Evolutionary conservation across 53 echinoderm and acorn worm genomes (phyloP).

Genomic region (Echinarachnius parma): DNA sequence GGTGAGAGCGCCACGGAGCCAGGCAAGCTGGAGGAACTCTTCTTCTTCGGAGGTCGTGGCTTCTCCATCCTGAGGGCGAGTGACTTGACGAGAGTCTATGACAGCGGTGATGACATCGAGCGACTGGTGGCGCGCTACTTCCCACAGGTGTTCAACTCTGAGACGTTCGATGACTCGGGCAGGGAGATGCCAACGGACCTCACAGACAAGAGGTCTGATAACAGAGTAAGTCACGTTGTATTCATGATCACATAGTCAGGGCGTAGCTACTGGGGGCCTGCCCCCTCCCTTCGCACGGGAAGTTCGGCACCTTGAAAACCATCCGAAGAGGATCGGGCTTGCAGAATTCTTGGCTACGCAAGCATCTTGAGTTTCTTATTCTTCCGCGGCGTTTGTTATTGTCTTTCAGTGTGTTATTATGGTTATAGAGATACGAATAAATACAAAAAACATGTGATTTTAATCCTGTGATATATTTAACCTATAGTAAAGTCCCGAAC

Average conservation of each 20-base stretch:
- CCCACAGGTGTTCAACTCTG: slow-evolving; percentile 44
- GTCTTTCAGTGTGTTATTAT: background rate
- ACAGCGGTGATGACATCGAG: slow-evolving; percentile 73
- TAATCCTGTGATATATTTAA: too few species aligned
- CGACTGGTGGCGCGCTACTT: slow-evolving; percentile 30
- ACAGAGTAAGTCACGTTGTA: slow-evolving; percentile 41
- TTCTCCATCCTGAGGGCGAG: slow-evolving; percentile 56
- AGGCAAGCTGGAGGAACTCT: slow-evolving; percentile 48
- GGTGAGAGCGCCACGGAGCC: slow-evolving; percentile 47
- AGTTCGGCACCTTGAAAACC: too few species aligned
- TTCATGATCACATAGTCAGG: too few species aligned
- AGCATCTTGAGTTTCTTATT: too few species aligned
- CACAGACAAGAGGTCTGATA: slow-evolving; percentile 51
- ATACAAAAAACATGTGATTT: too few species aligned
- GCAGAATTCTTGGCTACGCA: too few species aligned
- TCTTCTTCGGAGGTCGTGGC: slow-evolving; percentile 67
- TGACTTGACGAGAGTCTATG: slow-evolving; percentile 60
- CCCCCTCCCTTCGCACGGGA: too few species aligned
- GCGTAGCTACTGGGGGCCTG: too few species aligned
- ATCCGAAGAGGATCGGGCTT: too few species aligned
- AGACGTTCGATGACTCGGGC: slow-evolving; percentile 25
- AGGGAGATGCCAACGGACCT: slow-evolving; percentile 35
- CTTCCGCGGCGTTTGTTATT: too few species aligned
- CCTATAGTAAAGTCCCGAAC: too few species aligned
- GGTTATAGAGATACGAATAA: too few species aligned